Percentiles rank a stretch among this genome's conserved stretches.
phyloP scores from a whole-genome alignment of 2,797 vertebrate species.

The Gorsachius magnificus region DNA sequence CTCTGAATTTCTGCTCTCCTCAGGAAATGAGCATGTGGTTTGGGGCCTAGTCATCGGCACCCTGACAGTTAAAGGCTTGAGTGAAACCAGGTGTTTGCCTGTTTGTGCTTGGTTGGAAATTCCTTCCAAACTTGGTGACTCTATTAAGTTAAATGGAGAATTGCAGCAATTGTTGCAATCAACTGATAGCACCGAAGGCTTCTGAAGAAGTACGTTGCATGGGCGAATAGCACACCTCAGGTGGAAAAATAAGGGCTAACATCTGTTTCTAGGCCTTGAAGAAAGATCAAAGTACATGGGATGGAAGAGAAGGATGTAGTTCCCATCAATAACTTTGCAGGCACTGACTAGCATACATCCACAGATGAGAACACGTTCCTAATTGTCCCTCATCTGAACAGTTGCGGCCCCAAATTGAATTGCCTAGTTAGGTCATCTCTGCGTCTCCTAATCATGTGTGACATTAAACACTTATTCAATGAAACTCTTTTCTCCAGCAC shows the following conservation, averaged over 20 bases:
- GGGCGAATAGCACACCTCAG: neutral
- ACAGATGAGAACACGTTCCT: neutral
- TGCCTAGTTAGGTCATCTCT: conserved; percentile 16
- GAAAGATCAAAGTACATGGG: neutral
- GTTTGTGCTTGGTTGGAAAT: neutral
- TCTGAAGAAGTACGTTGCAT: neutral
- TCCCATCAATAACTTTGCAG: neutral
- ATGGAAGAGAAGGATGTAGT: neutral
- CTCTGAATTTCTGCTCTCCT: neutral
- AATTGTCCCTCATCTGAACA: neutral
- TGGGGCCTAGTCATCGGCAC: neutral
- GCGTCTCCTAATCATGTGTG: conserved; percentile 53
- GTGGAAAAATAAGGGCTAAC: neutral
- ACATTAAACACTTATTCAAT: conserved; percentile 59
- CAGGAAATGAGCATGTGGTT: neutral
- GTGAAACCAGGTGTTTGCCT: neutral
- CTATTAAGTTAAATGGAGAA: neutral
- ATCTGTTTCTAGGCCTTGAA: neutral
- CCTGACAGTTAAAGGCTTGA: neutral
- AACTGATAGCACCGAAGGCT: neutral
- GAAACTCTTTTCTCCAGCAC: conserved; percentile 31
- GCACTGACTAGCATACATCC: neutral
- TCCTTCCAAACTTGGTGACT: neutral
- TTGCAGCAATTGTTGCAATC: neutral
- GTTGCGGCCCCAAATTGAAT: neutral